These are phyloP conservation scores for Erethizon dorsatum DNA, from an alignment of 2,797 vertebrate genomes.

Conservation along the genomic window DNA sequence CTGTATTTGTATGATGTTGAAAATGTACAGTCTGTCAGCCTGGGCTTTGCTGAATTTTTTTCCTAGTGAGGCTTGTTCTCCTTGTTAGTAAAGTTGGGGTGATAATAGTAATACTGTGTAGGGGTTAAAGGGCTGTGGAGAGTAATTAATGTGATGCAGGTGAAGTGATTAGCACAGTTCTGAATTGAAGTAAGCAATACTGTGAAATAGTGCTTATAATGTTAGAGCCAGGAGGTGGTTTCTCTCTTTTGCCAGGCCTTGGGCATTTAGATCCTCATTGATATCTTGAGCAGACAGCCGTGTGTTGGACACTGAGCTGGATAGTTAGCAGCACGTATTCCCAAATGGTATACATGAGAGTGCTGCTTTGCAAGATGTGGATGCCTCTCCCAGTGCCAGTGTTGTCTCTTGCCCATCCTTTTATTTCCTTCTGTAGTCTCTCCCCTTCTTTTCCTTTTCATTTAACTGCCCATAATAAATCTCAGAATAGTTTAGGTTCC, in stretches of 20 bases:
- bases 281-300: too few species aligned
- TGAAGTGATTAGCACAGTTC: background rate
- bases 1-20: background rate
- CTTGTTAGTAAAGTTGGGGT: background rate
- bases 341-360: accelerated
- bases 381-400: background rate
- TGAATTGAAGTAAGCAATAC: accelerated
- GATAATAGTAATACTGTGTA: background rate
- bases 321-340: accelerated
- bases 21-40: background rate
- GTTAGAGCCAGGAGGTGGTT: background rate
- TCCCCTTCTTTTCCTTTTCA: background rate
- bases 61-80: background rate
- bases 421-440: background rate
- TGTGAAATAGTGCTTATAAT: background rate
- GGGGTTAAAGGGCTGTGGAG: background rate
- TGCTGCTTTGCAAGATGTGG: background rate
- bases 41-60: background rate
- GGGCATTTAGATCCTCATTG: accelerated
- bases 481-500: background rate
- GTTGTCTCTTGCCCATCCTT: background rate
- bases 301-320: background rate
- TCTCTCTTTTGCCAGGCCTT: background rate
- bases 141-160: background rate
- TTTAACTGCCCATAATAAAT: background rate